Conservation (phyloP, 2,113 vertebrate species). For the Typhlomys cinereus region DNA sequence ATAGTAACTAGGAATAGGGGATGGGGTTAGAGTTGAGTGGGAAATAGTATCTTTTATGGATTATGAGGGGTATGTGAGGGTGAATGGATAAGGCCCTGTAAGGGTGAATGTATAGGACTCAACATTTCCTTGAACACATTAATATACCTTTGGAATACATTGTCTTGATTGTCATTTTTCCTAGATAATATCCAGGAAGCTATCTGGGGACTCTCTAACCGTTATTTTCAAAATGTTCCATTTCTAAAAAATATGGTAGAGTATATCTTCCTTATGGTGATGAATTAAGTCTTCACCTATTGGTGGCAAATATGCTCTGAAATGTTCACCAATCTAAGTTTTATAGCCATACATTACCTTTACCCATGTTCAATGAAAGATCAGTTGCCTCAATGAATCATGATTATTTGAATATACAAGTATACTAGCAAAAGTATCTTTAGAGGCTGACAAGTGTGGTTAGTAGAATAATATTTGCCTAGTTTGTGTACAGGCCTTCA, state of each 20-base stretch:
- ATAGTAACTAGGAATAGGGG: too few relatives aligned
- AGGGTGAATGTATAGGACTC: too few relatives aligned
- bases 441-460: not conserved
- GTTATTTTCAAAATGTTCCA: not conserved
- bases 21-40: too few relatives aligned
- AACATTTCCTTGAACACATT: too few relatives aligned
- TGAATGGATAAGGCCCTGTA: too few relatives aligned
- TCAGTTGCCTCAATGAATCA: not conserved
- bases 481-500: not conserved
- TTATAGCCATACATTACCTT: not conserved
- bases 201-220: too few relatives aligned
- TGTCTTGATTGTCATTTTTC: too few relatives aligned
- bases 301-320: not conserved
- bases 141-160: too few relatives aligned
- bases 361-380: not conserved
- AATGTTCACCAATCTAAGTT: not conserved
- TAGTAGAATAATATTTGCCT: not conserved
- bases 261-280: not conserved
- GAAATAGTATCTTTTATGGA: too few relatives aligned
- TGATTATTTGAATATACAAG: not conserved
- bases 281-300: not conserved
- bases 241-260: not conserved
- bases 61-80: too few relatives aligned
- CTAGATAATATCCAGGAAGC: too few relatives aligned
- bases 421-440: not conserved